A percentile compares a stretch with the other conserved stretches of the same genome.
Evolutionary conservation across 2,113 vertebrate genomes (phyloP).

Genomic region (Poicephalus gulielmi): DNA sequence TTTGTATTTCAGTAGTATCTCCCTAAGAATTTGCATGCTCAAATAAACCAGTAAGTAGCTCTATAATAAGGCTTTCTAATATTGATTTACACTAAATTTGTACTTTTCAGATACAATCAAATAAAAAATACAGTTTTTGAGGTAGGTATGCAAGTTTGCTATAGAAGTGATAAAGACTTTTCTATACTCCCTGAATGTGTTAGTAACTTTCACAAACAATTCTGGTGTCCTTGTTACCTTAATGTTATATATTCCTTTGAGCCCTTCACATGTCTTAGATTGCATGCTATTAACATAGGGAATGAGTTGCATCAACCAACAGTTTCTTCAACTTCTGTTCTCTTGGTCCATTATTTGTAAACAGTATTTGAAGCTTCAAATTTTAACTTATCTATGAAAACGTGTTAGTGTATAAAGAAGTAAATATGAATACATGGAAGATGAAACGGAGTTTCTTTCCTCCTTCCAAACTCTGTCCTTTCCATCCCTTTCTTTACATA

Average conservation of each 20-base stretch:
- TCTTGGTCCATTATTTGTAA: not conserved
- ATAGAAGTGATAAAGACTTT: not conserved
- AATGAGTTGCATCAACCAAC: not conserved
- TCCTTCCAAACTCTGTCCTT: not conserved
- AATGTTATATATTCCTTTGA: not conserved
- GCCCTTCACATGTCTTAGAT: not conserved
- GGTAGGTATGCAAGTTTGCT: not conserved
- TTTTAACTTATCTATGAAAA: conserved; percentile 34
- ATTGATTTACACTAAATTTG: not conserved
- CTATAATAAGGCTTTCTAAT: not conserved
- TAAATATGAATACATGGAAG: conserved; percentile 8
- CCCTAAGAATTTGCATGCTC: not conserved
- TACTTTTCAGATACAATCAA: not conserved
- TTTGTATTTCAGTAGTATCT: not conserved
- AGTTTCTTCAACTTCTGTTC: conserved; percentile 19
- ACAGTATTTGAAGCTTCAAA: conserved; percentile 1
- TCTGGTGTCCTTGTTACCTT: not conserved
- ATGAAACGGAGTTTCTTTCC: not conserved
- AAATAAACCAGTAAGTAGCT: not conserved
- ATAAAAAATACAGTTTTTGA: not conserved
- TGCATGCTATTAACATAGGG: not conserved
- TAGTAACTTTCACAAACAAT: not conserved
- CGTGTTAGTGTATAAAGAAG: not conserved
- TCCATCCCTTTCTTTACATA: not conserved
- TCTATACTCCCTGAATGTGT: not conserved